Evolutionary conservation across 2,888 invertebrate species (phyloP).

Genomic region (Amblyjoppa fuscipennis): DNA sequence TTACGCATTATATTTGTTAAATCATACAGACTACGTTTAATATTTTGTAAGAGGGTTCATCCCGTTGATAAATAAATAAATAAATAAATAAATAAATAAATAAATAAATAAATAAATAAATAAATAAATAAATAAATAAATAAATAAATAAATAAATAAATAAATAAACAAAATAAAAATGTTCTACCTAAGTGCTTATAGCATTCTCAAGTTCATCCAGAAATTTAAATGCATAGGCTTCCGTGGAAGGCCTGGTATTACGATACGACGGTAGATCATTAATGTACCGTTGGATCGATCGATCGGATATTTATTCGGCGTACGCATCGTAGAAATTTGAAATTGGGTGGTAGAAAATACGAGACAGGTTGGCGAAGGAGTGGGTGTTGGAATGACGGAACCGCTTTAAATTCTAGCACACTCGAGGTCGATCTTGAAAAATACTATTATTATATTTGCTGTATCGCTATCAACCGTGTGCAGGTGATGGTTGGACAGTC

Average conservation of each 20-base stretch:
- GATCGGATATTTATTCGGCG: not conserved
- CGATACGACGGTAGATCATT: not conserved
- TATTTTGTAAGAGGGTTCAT: no score
- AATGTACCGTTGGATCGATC: not conserved
- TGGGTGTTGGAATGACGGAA: slow-evolving; percentile 27
- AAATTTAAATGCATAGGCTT: not conserved
- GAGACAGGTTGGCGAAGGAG: slow-evolving; percentile 11
- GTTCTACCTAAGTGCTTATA: no score
- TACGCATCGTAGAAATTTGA: not conserved
- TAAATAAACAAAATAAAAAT: no score
- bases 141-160: no score
- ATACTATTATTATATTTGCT: slow-evolving; percentile 63
- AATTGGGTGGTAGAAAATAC: not conserved
- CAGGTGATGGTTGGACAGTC: slow-evolving; percentile 55
- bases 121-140: no score
- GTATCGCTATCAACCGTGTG: slow-evolving; percentile 44
- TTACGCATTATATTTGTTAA: no score
- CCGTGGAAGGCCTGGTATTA: not conserved
- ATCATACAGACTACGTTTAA: no score
- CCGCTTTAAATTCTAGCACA: slow-evolving; percentile 5
- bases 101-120: no score
- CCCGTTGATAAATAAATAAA: no score
- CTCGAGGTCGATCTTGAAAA: slow-evolving; percentile 56
- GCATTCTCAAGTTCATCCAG: not conserved
- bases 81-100: no score